phyloP scores from a whole-genome alignment of 2,888 invertebrate species.

The Drosophila seclusa region DNA sequence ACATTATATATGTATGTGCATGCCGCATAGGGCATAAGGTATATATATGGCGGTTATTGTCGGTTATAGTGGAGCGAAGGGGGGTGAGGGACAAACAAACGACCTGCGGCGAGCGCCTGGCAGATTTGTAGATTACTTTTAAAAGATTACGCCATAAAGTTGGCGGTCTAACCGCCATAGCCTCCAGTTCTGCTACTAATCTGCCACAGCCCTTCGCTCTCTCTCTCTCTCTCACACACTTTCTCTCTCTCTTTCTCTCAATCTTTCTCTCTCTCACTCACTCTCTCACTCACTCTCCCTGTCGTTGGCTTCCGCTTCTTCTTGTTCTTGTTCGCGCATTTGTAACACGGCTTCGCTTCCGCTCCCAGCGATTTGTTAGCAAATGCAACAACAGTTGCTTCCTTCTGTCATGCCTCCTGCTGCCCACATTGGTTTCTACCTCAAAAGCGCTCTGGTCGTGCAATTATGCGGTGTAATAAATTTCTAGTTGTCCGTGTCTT shows the following conservation, averaged over 20 bases:
- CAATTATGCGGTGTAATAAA: conserved; percentile 81
- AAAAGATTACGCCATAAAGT: conserved; percentile 80
- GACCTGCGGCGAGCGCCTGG: conserved; percentile 76
- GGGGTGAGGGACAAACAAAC: conserved; percentile 54
- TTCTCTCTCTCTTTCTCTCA: background rate
- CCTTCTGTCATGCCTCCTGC: conserved; percentile 17
- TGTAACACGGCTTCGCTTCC: conserved; percentile 78
- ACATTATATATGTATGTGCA: conserved; percentile 54
- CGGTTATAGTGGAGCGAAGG: background rate
- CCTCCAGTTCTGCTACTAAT: conserved; percentile 6
- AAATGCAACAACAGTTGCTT: conserved; percentile 76
- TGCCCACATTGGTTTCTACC: conserved; percentile 58
- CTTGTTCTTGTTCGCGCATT: conserved; percentile 77
- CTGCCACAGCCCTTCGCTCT: conserved; percentile 1
- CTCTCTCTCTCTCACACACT: background rate
- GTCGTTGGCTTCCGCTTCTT: conserved; percentile 34
- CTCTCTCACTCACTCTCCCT: background rate
- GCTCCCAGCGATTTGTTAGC: conserved; percentile 76
- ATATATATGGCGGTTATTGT: conserved; percentile 30
- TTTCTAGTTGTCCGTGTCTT: conserved; percentile 73
- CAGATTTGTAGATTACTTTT: conserved; percentile 80
- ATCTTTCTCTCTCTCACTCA: background rate
- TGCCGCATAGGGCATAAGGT: conserved; percentile 15
- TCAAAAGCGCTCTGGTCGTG: conserved; percentile 76
- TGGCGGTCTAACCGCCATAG: conserved; percentile 64